Conservation (phyloP, 2,113 vertebrate genomes). For the Rhizomys pruinosus region DNA sequence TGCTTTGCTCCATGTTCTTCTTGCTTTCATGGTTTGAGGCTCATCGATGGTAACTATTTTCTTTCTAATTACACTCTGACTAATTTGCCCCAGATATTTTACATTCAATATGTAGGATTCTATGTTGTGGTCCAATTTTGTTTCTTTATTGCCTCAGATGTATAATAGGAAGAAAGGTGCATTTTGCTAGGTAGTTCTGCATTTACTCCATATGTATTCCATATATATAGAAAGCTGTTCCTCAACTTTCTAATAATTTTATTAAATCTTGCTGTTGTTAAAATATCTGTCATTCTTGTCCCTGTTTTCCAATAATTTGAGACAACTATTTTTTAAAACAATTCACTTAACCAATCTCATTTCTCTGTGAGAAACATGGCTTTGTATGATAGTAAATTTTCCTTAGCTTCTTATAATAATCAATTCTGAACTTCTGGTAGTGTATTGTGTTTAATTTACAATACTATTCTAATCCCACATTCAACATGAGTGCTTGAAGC, state of each 20-base stretch:
- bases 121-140: background rate
- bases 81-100: background rate
- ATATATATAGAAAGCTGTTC: slow-evolving; percentile 20
- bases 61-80: slow-evolving; percentile 19
- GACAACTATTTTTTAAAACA: slow-evolving; percentile 58
- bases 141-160: background rate
- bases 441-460: slow-evolving; percentile 40
- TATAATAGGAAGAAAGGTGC: background rate
- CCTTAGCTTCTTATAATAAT: slow-evolving; percentile 53
- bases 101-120: background rate
- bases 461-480: background rate
- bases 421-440: background rate
- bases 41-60: background rate
- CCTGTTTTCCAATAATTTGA: slow-evolving; percentile 63
- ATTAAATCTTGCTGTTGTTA: background rate
- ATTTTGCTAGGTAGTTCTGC: background rate
- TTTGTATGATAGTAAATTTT: slow-evolving; percentile 59
- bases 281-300: slow-evolving; percentile 37
- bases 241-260: slow-evolving; percentile 31
- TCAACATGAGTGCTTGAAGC: background rate
- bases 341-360: slow-evolving; percentile 62
- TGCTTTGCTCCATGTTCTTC: too few relatives aligned
- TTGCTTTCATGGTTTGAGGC: too few relatives aligned
- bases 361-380: background rate
- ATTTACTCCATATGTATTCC: background rate